Evolutionary conservation across 2,113 vertebrate genomes (phyloP), one percentile per base, ranked within the genome.

Genomic region (Heterochromis multidens): DNA sequence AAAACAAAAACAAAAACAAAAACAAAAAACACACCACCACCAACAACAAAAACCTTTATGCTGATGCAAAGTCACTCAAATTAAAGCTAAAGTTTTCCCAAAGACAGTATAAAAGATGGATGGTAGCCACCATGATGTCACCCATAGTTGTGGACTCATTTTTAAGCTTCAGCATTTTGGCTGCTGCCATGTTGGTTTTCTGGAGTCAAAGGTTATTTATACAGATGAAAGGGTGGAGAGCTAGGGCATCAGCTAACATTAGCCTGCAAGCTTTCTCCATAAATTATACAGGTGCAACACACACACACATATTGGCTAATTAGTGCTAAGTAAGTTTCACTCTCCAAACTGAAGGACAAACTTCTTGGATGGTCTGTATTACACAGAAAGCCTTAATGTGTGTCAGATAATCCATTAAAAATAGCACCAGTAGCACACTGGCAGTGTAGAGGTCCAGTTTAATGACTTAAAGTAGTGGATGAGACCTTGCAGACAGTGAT

Each of bases 31-130:
- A 63, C 33, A 6, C 33, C 62, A 65, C 9, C 62, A 65, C 23
- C 0, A 40, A 0, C 33, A 65, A 17, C 7, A 14, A 0, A 40
- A 67, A 25, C 40, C 13, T 0, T 37, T 43, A 43, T 43, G 40
- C 1, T 40, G 63, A 67, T 67, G 63, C 37, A 17, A 67, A 67
- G 13, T 17, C 25, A 37, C 35, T 6, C 2, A 8, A 8, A 37
- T 37, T 37, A 37, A 37, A 40, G 37, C 8, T 40, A 2, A 40
- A 3, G 37, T 46, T 70, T 46, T 37, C 43, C 37, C 25, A 70
- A 43, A 67, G 37, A 19, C 23, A 19, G 37, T 70, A 25, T 1
- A 46, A 70, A 0, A 46, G 14, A 70, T 27, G 14, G 37, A 70
- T 17, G 14, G 63, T 70, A 46, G 65, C 23, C 65, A 70, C 65